Evolutionary conservation across 2,888 invertebrate species (phyloP), one percentile per base, ranked within the genome.

Genomic region (Adelphocoris suturalis): DNA sequence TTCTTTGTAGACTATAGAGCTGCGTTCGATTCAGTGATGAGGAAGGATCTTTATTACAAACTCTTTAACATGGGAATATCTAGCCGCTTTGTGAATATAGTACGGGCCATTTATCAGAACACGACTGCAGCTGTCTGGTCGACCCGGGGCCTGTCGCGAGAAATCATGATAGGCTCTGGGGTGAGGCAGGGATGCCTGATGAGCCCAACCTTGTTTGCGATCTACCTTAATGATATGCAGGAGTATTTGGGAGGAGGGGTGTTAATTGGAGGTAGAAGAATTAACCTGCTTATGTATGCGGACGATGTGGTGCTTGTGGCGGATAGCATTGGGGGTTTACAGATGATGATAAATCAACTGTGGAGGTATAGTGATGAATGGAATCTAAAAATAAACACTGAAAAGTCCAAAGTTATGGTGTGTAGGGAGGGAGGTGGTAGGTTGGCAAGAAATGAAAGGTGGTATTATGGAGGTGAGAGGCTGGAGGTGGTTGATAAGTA

Each of bases 221-320:
- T 87, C 0, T 87, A 52, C 27, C 48, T 87, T 12, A 78, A 87
- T 55, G 87, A 87, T 87, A 16, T 87, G 23, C 11, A 90, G 52
- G 91, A 91, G 0, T 85, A 48, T n/a, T 28, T 89, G 55, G 89
- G 12, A 11, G 80, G 80, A 14, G 89, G 89, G 46, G 23, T 81
- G 19, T 19, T 11, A 12, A 61, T 81, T 37, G 46, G 57, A 23
- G 89, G 46, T 9, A 28, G 28, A 28, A 89, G 28, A n/a, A 81
- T 89, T 23, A 80, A 27, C 28, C 28, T 89, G 57, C 81, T 89
- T 11, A n/a, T 37, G 48, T 89, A 91, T 61, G 92, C 92, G 13
- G 91, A 91, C 75, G 91, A 92, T 28, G 86, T 91, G n/a, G 91
- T 91, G 12, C 86, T 91, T 13, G 14, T 91, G 23, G 84, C 91